phyloP scores from a whole-genome alignment of 2,888 invertebrate species.

The Drosophila aldrichi region DNA sequence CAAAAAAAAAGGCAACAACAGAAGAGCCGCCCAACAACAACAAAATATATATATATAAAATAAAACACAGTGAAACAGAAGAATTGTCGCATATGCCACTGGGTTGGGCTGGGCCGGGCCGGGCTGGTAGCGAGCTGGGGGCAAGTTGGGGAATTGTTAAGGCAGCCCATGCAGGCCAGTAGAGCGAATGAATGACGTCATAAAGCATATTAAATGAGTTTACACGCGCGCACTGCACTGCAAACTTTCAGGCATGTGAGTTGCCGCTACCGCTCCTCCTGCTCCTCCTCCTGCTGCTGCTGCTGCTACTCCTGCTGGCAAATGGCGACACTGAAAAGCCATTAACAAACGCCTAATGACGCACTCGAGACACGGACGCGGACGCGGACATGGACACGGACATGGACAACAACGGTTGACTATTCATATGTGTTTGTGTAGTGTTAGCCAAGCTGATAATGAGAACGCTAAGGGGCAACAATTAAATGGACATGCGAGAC shows the following conservation, averaged over 20 bases:
- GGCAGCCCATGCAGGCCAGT: conserved; percentile 27
- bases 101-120: conserved; percentile 8
- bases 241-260: conserved; percentile 55
- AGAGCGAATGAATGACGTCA: conserved; percentile 71
- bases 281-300: conserved; percentile 16
- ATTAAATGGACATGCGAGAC: conserved; percentile 61
- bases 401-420: background rate
- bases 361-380: conserved; percentile 64
- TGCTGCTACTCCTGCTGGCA: conserved; percentile 22
- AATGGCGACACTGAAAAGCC: conserved; percentile 77
- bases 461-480: conserved; percentile 41
- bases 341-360: conserved; percentile 80
- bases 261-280: background rate
- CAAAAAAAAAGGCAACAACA: conserved; percentile 30
- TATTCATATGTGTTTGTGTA: conserved; percentile 5
- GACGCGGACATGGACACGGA: background rate
- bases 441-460: conserved; percentile 63
- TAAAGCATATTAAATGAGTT: conserved; percentile 77
- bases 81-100: conserved; percentile 38
- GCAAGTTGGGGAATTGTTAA: conserved; percentile 44
- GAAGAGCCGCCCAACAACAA: conserved; percentile 21
- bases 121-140: conserved; percentile 5
- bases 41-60: conserved; percentile 16
- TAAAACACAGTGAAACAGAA: conserved; percentile 22
- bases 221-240: conserved; percentile 52